phyloP scores from a whole-genome alignment of 2,113 vertebrate genomes.

The Aspiorhynchus laticeps region DNA sequence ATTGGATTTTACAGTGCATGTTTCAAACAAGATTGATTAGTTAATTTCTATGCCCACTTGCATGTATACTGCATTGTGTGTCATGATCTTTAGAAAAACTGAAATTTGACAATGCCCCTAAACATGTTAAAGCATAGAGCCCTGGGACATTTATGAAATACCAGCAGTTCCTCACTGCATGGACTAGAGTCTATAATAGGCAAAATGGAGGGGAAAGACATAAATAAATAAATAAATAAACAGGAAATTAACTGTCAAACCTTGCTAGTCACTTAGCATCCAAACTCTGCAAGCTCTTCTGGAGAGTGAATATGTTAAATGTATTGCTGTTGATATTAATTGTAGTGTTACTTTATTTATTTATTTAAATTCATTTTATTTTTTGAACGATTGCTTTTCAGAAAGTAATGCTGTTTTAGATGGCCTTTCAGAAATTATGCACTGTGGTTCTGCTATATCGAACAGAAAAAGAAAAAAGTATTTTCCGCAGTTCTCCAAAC shows the following conservation, averaged over 20 bases:
- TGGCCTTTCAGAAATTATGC: not conserved
- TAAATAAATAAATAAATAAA: no score
- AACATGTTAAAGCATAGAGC: not conserved
- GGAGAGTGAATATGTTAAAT: not conserved
- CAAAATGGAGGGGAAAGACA: not conserved
- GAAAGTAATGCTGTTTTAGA: not conserved
- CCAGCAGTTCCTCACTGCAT: not conserved
- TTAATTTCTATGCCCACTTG: no score
- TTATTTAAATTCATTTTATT: not conserved
- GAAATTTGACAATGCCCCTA: not conserved
- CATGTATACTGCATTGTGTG: no score
- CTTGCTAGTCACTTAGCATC: not conserved
- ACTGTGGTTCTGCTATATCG: not conserved
- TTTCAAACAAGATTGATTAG: no score
- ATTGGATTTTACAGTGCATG: no score
- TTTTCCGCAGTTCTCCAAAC: not conserved
- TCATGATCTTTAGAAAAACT: not conserved
- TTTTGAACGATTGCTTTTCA: not conserved
- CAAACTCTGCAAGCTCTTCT: not conserved
- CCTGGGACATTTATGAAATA: not conserved
- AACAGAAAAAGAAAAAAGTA: no score
- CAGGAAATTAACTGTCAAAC: constrained; percentile 13
- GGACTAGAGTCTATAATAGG: not conserved
- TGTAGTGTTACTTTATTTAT: not conserved
- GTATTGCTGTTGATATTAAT: not conserved